Base-by-base conservation (phyloP, 2,888 invertebrate genomes). In the Caenorhabditis wallacei region DNA sequence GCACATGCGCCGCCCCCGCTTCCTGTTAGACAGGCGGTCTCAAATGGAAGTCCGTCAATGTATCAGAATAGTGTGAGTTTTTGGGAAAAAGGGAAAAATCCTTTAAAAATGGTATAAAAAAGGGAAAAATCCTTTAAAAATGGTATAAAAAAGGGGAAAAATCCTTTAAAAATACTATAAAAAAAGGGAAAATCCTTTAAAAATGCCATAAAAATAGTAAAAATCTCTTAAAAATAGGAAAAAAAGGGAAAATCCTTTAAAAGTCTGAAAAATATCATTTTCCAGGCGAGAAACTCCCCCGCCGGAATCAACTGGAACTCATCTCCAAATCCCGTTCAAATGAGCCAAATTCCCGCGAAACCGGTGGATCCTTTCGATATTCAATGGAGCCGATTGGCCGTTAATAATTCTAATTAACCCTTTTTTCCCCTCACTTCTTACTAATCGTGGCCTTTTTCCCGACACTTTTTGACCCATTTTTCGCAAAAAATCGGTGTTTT, bases 321-420 rank as follows among this genome's bases (percentile, higher is more conserved):
- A 0, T 74, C 75, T 7, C 84, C 84, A 5, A 74, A 66, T 13
- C 78, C 70, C 1, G 22, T 69, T 48, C 75, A 61, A 26, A 59
- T 81, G 30, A 22, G 56, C 5, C 57, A 59, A 11, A 66, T 63
- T 43, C 57, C 72, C 5, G 56, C 80, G 2, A 82, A 80, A 63
- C 84, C 83, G 2, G 83, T 79, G 0, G 91, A 91, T 64, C 91
- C 91, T 11, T 91, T 91, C 74, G 91, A 91, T 79, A 86, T 91
- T 13, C 85, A 89, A 63, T 91, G 91, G 91, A 89, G 89, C 61
- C 22, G 64, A 24, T 40, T 82, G 7, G 63, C 78, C 7, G 76
- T 69, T 7, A 76, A 76, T 53, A 69, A 76, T 22, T 35, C 61
- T 1, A 66, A 75, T 59, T 66, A 20, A 40, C 16, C 40, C 2